Evolutionary conservation across 2,113 vertebrate species (phyloP).

Genomic region (Lota lota): DNA sequence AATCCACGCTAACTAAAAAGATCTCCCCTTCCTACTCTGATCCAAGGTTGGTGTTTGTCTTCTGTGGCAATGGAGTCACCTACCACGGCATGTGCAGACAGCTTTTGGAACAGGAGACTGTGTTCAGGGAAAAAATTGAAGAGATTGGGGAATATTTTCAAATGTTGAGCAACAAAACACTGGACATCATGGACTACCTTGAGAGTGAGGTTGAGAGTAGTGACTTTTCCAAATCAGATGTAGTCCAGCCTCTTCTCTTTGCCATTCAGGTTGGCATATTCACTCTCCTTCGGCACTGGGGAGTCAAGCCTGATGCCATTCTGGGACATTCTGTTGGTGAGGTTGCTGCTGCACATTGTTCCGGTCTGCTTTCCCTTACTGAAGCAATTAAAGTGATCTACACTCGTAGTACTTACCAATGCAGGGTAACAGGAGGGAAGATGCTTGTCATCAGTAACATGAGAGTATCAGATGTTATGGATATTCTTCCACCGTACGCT

Average conservation of each 20-base stretch:
- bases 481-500: conserved; percentile 61
- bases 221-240: conserved; percentile 67
- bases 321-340: conserved; percentile 85
- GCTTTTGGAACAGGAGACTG: conserved; percentile 72
- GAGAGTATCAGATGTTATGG: conserved; percentile 68
- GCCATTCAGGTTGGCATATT: conserved; percentile 79
- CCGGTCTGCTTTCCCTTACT: conserved; percentile 81
- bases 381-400: conserved; percentile 82
- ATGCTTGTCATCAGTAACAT: conserved; percentile 85
- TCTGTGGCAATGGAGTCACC: conserved; percentile 80
- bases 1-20: conserved; percentile 17
- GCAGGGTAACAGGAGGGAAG: conserved; percentile 73
- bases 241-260: conserved; percentile 82
- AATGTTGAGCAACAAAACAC: conserved; percentile 37
- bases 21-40: conserved; percentile 27
- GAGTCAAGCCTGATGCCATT: conserved; percentile 73
- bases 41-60: conserved; percentile 80
- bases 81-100: conserved; percentile 78
- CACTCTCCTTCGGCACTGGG: conserved; percentile 78
- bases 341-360: conserved; percentile 82
- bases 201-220: conserved; percentile 55
- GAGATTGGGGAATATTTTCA: conserved; percentile 67
- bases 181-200: conserved; percentile 62
- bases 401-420: conserved; percentile 78
- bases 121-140: conserved; percentile 77